Conservation (phyloP, 2,888 invertebrate species). For the Coleophora deauratella region DNA sequence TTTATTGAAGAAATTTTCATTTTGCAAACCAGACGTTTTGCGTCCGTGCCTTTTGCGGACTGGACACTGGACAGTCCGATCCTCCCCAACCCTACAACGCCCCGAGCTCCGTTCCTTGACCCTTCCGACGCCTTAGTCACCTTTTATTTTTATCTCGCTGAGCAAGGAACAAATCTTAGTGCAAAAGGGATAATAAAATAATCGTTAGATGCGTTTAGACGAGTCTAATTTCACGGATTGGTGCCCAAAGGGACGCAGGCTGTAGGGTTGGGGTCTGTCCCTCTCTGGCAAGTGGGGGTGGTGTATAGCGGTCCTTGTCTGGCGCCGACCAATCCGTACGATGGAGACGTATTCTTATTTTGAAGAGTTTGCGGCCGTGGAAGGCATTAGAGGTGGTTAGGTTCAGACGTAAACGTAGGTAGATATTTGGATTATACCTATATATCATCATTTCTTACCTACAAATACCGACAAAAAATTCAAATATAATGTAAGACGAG, state of each 20-base stretch:
- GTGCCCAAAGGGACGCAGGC: conserved; percentile 63
- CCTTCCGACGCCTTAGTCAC: conserved; percentile 66
- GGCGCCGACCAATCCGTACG: conserved; percentile 43
- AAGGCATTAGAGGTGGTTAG: not conserved
- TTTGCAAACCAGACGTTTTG: no score
- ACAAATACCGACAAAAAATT: no score
- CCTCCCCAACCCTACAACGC: conserved; percentile 17
- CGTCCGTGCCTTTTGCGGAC: no score
- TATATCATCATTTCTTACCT: no score
- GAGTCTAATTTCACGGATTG: conserved; percentile 72
- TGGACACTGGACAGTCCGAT: no score
- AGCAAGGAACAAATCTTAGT: conserved; percentile 75
- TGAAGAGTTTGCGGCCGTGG: conserved; percentile 46
- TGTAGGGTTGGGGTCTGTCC: conserved; percentile 39
- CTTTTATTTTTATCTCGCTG: conserved; percentile 74
- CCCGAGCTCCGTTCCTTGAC: conserved; percentile 39
- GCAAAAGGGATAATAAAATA: conserved; percentile 74
- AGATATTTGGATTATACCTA: no score
- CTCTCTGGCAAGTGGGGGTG: conserved; percentile 23
- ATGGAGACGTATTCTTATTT: conserved; percentile 48
- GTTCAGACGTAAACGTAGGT: not conserved
- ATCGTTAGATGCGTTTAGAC: conserved; percentile 75
- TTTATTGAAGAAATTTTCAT: no score
- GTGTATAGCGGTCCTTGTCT: conserved; percentile 29
- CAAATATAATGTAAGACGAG: no score